Conservation (phyloP, 2,888 invertebrate species). For the Pristionchus mayeri region DNA sequence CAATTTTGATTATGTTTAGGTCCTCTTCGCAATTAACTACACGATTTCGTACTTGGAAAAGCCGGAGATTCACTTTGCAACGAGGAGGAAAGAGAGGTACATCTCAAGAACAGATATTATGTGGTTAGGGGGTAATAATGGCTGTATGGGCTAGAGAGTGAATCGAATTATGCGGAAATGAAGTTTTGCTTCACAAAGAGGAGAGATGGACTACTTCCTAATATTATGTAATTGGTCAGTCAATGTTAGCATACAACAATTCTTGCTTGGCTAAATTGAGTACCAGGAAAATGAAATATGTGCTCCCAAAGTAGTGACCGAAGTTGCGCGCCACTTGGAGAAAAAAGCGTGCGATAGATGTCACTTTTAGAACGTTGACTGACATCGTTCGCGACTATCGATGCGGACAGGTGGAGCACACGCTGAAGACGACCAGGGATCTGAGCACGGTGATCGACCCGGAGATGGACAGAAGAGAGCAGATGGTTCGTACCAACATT, state of each 20-base stretch:
- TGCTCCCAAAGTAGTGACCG: too few species aligned
- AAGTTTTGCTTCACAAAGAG: too few species aligned
- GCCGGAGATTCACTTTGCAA: not conserved
- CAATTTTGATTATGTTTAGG: slow-evolving; percentile 55
- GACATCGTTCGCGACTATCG: slow-evolving; percentile 45
- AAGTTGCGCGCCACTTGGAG: too few species aligned
- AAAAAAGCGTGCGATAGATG: too few species aligned
- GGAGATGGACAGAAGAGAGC: slow-evolving; percentile 52
- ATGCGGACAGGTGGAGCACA: slow-evolving; percentile 35
- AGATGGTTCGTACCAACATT: slow-evolving; percentile 50
- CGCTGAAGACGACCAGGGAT: slow-evolving; percentile 45
- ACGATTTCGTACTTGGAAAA: slow-evolving; percentile 67
- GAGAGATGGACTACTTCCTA: too few species aligned
- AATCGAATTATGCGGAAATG: not conserved
- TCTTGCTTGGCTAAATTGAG: too few species aligned
- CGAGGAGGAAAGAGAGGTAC: slow-evolving; percentile 13
- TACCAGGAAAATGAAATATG: too few species aligned
- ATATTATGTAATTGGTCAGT: too few species aligned
- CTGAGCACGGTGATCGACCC: slow-evolving; percentile 51
- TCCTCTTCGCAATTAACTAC: slow-evolving; percentile 70
- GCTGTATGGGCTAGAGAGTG: too few species aligned
- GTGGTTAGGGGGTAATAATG: too few species aligned
- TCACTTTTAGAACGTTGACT: not conserved
- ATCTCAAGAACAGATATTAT: too few species aligned
- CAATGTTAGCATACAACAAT: too few species aligned